These are phyloP conservation scores for Sebastiscus albofasciatus DNA, from an alignment of 2,797 vertebrate species.

Conservation along the genomic window DNA sequence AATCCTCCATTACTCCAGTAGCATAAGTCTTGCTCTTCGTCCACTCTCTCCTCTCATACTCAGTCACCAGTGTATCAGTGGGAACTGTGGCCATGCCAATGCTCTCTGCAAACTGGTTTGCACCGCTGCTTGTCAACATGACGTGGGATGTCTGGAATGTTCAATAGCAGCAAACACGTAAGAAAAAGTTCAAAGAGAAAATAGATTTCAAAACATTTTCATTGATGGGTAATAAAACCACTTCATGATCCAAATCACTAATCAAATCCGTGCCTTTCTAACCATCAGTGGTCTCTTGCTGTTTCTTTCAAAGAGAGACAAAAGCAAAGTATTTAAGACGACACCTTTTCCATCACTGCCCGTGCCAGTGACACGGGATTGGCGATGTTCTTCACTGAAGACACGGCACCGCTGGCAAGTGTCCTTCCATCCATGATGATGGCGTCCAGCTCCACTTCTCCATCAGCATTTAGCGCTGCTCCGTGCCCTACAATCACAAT, in stretches of 20 bases:
- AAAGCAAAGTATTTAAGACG: not conserved
- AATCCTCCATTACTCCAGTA: constrained; percentile 74
- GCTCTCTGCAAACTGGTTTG: constrained; percentile 82
- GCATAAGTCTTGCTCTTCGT: constrained; percentile 73
- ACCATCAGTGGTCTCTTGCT: not conserved
- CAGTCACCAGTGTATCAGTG: constrained; percentile 74
- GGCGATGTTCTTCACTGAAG: constrained; percentile 80
- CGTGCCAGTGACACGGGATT: constrained; percentile 82
- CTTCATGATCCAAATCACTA: not conserved
- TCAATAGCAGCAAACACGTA: constrained; percentile 18
- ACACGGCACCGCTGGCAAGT: constrained; percentile 77
- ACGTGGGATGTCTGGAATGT: constrained; percentile 76
- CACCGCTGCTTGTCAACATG: constrained; percentile 81
- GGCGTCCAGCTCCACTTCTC: constrained; percentile 82
- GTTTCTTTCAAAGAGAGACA: not conserved
- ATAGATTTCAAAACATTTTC: not conserved
- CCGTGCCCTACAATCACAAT: constrained; percentile 79
- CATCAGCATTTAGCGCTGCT: constrained; percentile 79
- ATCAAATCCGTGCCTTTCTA: not conserved
- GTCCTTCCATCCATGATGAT: constrained; percentile 84
- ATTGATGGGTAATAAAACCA: not conserved
- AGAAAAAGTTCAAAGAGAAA: constrained; percentile 12
- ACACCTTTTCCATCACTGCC: constrained; percentile 81
- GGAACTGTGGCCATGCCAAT: constrained; percentile 71
- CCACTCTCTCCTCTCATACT: constrained; percentile 79